Conservation (phyloP, 30 jellyfish, hydroid and myxozoan genomes). For the Catostylus mosaicus region DNA sequence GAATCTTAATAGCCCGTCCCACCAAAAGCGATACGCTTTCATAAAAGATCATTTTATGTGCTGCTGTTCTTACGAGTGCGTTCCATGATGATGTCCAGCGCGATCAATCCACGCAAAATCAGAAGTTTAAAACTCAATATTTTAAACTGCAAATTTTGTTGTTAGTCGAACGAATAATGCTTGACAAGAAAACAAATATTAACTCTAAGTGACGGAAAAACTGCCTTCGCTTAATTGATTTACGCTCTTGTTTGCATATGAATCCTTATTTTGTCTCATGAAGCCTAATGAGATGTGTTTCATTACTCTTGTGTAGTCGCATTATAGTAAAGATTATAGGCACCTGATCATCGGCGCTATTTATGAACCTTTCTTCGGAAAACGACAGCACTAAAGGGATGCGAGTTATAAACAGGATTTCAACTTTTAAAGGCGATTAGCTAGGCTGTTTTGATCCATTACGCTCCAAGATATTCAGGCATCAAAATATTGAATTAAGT, state of each 20-base stretch:
- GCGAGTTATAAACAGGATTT: background rate
- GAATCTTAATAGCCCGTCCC: background rate
- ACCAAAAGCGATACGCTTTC: background rate
- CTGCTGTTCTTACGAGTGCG: background rate
- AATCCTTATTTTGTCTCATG: constrained; percentile 6
- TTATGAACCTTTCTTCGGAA: background rate
- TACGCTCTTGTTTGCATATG: constrained; percentile 1
- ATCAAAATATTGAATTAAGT: background rate
- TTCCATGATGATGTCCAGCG: background rate
- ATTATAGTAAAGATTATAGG: background rate
- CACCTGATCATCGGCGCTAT: background rate
- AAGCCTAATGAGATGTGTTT: constrained; percentile 20
- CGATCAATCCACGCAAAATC: background rate
- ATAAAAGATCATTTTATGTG: too few relatives aligned
- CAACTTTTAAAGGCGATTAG: background rate
- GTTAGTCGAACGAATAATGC: background rate
- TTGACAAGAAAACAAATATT: constrained; percentile 1
- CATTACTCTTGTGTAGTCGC: background rate
- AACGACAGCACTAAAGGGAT: background rate
- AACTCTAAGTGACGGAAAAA: background rate
- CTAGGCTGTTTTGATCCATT: background rate
- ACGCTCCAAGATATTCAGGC: background rate
- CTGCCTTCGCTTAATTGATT: constrained; percentile 2
- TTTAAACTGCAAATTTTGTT: background rate
- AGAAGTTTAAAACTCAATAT: background rate